Conservation (phyloP, 2,113 vertebrate genomes). For the Acrocephalus arundinaceus region DNA sequence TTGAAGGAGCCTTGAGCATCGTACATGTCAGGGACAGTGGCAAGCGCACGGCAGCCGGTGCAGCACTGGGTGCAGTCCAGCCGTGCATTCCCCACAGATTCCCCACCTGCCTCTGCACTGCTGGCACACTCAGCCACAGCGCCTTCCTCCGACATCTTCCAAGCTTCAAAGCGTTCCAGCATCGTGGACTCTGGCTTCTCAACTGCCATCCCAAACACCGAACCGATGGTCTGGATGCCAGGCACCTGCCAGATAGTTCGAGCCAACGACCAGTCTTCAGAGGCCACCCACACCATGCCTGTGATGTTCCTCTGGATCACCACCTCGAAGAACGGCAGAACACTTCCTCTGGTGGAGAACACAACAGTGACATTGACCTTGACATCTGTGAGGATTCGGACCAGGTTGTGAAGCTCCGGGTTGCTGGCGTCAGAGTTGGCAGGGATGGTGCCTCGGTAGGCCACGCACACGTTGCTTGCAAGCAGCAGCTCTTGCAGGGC, state of each 20-base stretch:
- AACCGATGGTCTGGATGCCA: conserved; percentile 73
- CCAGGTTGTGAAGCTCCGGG: conserved; percentile 1
- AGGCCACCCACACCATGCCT: conserved; percentile 83
- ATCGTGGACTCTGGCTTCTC: background rate
- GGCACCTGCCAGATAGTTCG: conserved; percentile 38
- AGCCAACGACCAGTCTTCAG: conserved; percentile 77
- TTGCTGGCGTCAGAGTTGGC: background rate
- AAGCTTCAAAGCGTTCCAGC: conserved; percentile 69
- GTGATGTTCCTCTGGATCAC: conserved; percentile 75
- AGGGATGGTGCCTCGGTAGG: conserved; percentile 65
- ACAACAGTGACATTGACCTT: conserved; percentile 58
- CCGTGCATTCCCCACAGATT: accelerated
- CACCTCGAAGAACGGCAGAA: conserved; percentile 62
- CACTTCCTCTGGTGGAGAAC: conserved; percentile 3
- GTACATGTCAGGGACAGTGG: accelerated
- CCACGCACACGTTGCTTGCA: conserved; percentile 65
- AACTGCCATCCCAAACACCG: conserved; percentile 77
- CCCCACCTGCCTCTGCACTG: accelerated
- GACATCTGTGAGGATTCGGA: conserved; percentile 14
- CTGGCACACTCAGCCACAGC: accelerated
- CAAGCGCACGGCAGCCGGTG: conserved; percentile 11
- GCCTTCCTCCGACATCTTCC: background rate
- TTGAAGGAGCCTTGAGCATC: conserved; percentile 69
- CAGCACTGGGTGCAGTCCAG: conserved; percentile 72
- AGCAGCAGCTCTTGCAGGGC: conserved; percentile 64